Evolutionary conservation across 2,888 invertebrate genomes (phyloP).

Genomic region (Nebria salina): DNA sequence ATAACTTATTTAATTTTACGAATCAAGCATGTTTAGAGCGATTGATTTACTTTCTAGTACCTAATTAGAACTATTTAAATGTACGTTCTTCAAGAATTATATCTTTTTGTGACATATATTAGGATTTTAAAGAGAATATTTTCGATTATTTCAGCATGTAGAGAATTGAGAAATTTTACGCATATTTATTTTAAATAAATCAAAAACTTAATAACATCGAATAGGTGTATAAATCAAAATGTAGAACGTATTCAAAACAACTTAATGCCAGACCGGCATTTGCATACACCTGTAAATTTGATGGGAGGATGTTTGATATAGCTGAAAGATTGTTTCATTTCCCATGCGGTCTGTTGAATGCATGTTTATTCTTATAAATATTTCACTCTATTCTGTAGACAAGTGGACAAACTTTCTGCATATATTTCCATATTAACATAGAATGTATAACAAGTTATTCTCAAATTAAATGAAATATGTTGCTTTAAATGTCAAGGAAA

Average conservation of each 20-base stretch:
- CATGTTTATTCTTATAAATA: constrained; percentile 23
- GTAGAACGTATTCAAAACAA: background rate
- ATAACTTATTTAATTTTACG: too few relatives aligned
- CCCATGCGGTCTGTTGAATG: constrained; percentile 8
- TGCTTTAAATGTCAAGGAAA: constrained; percentile 35
- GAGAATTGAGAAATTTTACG: too few relatives aligned
- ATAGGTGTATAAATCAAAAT: background rate
- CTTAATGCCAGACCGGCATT: constrained; percentile 14
- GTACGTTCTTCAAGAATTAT: too few relatives aligned
- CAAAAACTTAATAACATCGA: background rate
- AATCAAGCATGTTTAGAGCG: too few relatives aligned
- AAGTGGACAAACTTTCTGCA: constrained; percentile 22
- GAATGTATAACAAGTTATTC: constrained; percentile 19
- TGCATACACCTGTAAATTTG: constrained; percentile 24
- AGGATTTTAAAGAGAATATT: too few relatives aligned
- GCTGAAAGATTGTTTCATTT: constrained; percentile 28
- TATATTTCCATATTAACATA: constrained; percentile 36
- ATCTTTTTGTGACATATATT: too few relatives aligned
- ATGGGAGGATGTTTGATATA: constrained; percentile 20
- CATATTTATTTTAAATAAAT: background rate
- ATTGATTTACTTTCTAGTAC: too few relatives aligned
- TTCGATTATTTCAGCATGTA: too few relatives aligned
- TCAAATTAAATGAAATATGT: constrained; percentile 23
- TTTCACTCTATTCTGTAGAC: constrained; percentile 19
- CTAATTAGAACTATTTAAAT: too few relatives aligned